phyloP scores from a whole-genome alignment of 2,888 invertebrate species.

The Gandaritis pyraliata region DNA sequence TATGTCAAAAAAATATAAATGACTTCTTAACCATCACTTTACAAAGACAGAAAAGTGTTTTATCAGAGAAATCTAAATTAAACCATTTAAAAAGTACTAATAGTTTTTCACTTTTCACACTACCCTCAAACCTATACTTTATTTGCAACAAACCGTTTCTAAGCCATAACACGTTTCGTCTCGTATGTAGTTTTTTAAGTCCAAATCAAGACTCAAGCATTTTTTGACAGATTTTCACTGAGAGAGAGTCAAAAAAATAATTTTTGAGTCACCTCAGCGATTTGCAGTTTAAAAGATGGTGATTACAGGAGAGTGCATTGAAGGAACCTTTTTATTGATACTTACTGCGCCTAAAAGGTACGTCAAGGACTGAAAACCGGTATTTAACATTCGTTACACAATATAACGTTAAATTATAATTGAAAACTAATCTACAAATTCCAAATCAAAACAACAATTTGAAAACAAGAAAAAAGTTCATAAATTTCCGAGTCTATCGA shows the following conservation, averaged over 20 bases:
- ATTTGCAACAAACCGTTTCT: not conserved
- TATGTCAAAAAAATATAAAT: too few species aligned
- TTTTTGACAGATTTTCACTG: too few species aligned
- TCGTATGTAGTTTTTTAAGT: too few species aligned
- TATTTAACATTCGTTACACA: too few species aligned
- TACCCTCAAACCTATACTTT: not conserved
- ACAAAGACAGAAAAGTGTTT: not conserved
- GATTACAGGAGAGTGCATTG: constrained; percentile 5
- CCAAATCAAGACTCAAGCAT: too few species aligned
- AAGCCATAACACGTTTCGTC: not conserved
- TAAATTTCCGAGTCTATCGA: too few species aligned
- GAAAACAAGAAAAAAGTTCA: too few species aligned
- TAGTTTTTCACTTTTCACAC: constrained; percentile 18
- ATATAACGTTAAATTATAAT: too few species aligned
- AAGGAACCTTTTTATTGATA: constrained; percentile 1
- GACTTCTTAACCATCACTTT: too few species aligned
- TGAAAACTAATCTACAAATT: too few species aligned
- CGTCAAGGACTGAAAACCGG: not conserved
- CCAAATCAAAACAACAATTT: too few species aligned
- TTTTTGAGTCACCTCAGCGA: too few species aligned
- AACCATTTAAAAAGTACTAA: not conserved
- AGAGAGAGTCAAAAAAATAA: not conserved
- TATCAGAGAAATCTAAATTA: not conserved
- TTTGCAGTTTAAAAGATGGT: not conserved
- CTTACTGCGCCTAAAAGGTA: not conserved